Evolutionary conservation across 2,888 invertebrate genomes (phyloP), one percentile per base, ranked within the genome.

Genomic region (Diarsia rubi): DNA sequence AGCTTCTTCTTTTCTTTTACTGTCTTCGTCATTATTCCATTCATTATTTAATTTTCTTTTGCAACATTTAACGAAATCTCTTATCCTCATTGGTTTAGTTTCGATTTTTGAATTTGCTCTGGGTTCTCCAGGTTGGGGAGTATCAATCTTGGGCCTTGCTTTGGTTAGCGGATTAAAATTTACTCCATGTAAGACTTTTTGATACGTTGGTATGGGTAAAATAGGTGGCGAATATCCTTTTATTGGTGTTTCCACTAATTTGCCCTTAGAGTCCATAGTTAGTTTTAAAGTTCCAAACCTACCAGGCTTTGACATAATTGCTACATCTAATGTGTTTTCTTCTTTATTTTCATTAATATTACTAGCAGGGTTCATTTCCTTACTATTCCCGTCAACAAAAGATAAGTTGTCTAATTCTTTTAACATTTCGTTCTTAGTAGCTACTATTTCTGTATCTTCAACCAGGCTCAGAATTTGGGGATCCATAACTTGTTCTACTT

Each of bases 221-320:
- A 95, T 93, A 2, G 95, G 91, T 3, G 93, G 89, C 0, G 94
- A 94, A 84, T 95, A 94, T 27, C 87, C 89, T 31, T 78, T 83
- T 52, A 37, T 21, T 69, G 57, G 49, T 31, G 27, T 65, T 64
- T 60, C 31, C n/a, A 14, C 12, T 27, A 1, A 21, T 16, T 47
- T n/a, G 1, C 45, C 64, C 16, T 52, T 82, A 1, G 73, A 37
- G 16, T 81, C 63, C 42, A 65, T 47, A 14, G 69, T 60, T 27
- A 76, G 42, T 27, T 68, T 57, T 12, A 69, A 52, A 52, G 65
- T 42, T 60, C 71, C 79, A 54, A 63, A 63, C 1, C 12, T 45
- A 16, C 62, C 66, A 6, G 66, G 67, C 0, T 70, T 73, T 45
- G 79, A 37, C 60, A 63, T 42, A 21, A 52, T 68, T 37, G 60